Conservation (phyloP, 2,888 invertebrate genomes). For the Drosophila kuntzei region DNA sequence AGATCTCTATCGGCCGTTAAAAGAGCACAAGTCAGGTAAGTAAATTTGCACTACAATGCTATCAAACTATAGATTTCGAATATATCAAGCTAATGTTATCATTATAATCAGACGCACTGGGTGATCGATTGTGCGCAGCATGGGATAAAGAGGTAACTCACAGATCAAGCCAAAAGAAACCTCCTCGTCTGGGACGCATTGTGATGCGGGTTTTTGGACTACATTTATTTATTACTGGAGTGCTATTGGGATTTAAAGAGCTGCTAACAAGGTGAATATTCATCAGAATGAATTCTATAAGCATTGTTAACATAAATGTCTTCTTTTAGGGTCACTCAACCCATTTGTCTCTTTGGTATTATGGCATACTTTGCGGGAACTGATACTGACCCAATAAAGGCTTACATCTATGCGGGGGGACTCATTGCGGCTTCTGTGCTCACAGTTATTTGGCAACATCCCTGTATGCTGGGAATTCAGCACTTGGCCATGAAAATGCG, state of each 20-base stretch:
- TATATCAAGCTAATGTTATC: not conserved
- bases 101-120: conserved; percentile 13
- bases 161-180: not conserved
- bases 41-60: not conserved
- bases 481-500: conserved; percentile 89
- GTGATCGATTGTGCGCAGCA: conserved; percentile 25
- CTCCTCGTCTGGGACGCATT: conserved; percentile 11
- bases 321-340: conserved; percentile 87
- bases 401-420: conserved; percentile 91
- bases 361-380: conserved; percentile 87
- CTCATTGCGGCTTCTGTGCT: conserved; percentile 90
- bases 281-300: not conserved
- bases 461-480: conserved; percentile 91
- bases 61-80: not conserved
- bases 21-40: conserved; percentile 88
- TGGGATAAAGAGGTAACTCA: conserved; percentile 14
- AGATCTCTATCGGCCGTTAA: conserved; percentile 90
- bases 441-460: conserved; percentile 92
- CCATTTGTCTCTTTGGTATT: conserved; percentile 88
- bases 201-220: conserved; percentile 18
- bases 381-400: conserved; percentile 85
- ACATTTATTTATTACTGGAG: conserved; percentile 21
- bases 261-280: conserved; percentile 8
- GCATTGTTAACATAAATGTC: too few species aligned
- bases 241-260: conserved; percentile 13